These are phyloP conservation scores for Oreochromis aureus DNA, from an alignment of 2,113 vertebrate genomes.

Conservation along the genomic window DNA sequence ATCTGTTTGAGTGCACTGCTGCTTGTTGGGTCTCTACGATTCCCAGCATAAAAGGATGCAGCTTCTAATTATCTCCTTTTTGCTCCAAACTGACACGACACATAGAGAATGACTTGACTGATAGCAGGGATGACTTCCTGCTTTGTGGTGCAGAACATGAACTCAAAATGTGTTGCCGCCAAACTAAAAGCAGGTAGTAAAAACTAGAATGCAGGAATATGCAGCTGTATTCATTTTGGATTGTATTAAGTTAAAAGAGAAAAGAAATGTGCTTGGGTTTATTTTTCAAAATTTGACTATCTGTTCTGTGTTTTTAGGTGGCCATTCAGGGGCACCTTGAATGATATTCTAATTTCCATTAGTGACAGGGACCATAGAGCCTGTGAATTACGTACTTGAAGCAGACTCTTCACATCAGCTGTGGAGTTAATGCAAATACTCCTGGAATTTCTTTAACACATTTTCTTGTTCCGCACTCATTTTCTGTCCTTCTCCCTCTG, in stretches of 20 bases:
- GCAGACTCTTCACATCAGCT: background rate
- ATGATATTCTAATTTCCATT: conserved; percentile 8
- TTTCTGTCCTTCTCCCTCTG: background rate
- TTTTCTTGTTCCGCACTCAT: background rate
- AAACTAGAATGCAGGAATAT: background rate
- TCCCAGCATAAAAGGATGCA: conserved; percentile 44
- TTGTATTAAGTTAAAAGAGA: background rate
- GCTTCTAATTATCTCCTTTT: conserved; percentile 63
- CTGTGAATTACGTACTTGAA: background rate
- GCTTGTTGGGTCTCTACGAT: conserved; percentile 55
- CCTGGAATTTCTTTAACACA: background rate
- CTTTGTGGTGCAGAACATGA: conserved; percentile 31
- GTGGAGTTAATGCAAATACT: background rate
- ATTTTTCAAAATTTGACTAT: background rate
- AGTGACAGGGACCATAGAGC: background rate
- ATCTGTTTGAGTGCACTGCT: conserved; percentile 31
- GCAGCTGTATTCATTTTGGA: background rate
- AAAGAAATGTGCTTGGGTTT: background rate
- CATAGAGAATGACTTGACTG: conserved; percentile 38
- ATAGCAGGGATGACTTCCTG: conserved; percentile 20
- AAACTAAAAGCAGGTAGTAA: conserved; percentile 23
- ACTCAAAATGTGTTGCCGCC: conserved; percentile 21
- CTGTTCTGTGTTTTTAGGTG: background rate
- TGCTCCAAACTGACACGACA: conserved; percentile 27
- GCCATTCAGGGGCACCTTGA: background rate